Percentiles rank a stretch among this genome's conserved stretches.
Conservation (phyloP, 2,888 invertebrate species). For the Himalopsyche japonica region DNA sequence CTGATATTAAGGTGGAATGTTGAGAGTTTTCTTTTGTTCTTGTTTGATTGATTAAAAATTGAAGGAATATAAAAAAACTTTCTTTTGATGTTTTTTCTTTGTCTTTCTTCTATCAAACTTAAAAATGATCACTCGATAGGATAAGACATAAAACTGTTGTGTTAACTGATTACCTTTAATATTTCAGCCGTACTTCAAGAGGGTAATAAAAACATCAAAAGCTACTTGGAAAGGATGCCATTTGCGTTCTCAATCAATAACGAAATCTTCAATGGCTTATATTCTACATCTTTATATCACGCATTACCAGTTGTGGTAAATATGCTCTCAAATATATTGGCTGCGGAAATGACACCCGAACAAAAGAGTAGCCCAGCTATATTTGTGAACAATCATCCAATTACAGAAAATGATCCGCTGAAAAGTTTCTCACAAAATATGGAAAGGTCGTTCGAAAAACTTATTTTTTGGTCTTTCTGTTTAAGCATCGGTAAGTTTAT, state of each 20-base stretch:
- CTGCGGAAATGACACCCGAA: constrained; percentile 44
- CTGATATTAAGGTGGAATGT: no score
- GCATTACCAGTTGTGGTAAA: constrained; percentile 60
- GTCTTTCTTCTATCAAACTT: no score
- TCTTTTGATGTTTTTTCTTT: no score
- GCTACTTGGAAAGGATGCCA: constrained; percentile 54
- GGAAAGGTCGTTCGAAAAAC: not conserved
- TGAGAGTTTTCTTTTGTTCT: no score
- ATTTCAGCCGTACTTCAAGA: constrained; percentile 51
- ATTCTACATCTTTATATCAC: constrained; percentile 58
- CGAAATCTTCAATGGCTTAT: constrained; percentile 52
- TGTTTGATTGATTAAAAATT: no score
- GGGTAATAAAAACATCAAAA: constrained; percentile 45
- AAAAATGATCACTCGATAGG: no score
- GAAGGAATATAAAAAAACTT: no score
- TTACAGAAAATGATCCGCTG: not conserved
- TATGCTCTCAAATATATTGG: constrained; percentile 53
- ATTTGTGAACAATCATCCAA: not conserved
- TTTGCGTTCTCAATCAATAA: constrained; percentile 54
- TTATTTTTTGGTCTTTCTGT: constrained; percentile 15
- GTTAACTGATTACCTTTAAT: not conserved
- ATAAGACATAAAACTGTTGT: no score
- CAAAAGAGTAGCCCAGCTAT: constrained; percentile 17
- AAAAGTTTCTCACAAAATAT: not conserved
- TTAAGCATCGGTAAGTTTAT: not conserved